Evolutionary conservation across 1,140 invertebrate species (phyloP), one percentile per base, ranked within the genome.

Genomic region (Monochamus saltuarius): DNA sequence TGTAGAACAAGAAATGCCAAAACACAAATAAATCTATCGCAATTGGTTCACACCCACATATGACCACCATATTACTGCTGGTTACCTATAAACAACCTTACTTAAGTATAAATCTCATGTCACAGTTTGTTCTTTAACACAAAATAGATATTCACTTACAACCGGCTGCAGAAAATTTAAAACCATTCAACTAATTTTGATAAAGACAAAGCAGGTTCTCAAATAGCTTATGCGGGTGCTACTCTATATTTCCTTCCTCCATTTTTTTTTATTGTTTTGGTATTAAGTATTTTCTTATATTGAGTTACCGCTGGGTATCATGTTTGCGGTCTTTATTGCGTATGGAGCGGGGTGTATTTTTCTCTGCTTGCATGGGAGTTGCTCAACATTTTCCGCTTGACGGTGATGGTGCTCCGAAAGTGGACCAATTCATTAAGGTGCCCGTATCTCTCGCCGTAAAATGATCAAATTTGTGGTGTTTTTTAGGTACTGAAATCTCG

Each of bases 101-200:
- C 57, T 66, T 66, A 66, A 57, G 65, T 66, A 66, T 62, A 58
- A 38, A 58, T 66, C 40, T 42, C 47, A 42, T 59, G 65, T 66
- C 65, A 66, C 65, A 66, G 53, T 66, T 38, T 42, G 61, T 66
- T 62, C 65, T 61, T 59, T 59, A 61, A 62, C 55, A 66, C 65
- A 66, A 66, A 66, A 63, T 66, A 66, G 61, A 63, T 62, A 66
- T 66, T 66, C 60, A 47, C 57, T 66, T 62, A 62, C 60, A 66
- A 62, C 64, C 53, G 60, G 60, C 60, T 66, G 52, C 22, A 63
- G 58, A 66, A 63, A 59, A 66, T 36, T 57, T 62, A 62, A 65
- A 59, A 66, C 64, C 64, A 39, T 17, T 43, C 52, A 66, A 60
- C 42, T 56, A 52, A 66, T 62, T 60, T 60, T 46, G 51, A 60